Evolutionary conservation across 2,113 vertebrate species (phyloP).

Genomic region (Otis tarda): DNA sequence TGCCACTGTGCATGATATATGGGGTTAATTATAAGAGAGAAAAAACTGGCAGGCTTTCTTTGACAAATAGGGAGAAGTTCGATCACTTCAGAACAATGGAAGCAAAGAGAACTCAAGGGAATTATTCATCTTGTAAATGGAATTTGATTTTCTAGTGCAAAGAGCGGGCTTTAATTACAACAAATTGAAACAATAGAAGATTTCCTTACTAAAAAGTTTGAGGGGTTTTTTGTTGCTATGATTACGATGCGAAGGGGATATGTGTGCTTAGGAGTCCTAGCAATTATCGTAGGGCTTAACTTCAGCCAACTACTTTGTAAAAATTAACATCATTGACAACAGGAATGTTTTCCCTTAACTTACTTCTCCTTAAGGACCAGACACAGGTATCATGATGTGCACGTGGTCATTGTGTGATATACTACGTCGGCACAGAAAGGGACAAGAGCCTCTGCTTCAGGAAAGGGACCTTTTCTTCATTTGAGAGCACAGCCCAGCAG

Average conservation of each 20-base stretch:
- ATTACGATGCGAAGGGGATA: neutral
- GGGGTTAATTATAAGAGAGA: neutral
- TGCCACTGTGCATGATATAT: neutral
- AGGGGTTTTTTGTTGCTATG: neutral
- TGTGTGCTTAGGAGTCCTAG: neutral
- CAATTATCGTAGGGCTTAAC: neutral
- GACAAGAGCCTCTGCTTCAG: neutral
- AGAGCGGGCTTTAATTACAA: slow-evolving; percentile 38
- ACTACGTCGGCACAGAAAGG: neutral
- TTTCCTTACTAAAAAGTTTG: slow-evolving; percentile 20
- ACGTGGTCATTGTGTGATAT: neutral
- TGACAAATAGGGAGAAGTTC: neutral
- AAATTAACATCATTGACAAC: neutral
- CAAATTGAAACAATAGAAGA: slow-evolving; percentile 27
- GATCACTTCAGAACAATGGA: neutral
- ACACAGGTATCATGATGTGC: too few relatives aligned
- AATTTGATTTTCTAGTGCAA: slow-evolving; percentile 45
- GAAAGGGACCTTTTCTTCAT: neutral
- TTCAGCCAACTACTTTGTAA: neutral
- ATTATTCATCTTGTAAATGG: neutral
- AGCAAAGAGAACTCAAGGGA: neutral
- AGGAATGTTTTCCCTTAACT: neutral
- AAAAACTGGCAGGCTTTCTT: neutral
- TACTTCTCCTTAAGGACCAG: neutral
- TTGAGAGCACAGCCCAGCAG: neutral